phyloP scores from a whole-genome alignment of 2,888 invertebrate genomes.

The Pemphredon lugubris region DNA sequence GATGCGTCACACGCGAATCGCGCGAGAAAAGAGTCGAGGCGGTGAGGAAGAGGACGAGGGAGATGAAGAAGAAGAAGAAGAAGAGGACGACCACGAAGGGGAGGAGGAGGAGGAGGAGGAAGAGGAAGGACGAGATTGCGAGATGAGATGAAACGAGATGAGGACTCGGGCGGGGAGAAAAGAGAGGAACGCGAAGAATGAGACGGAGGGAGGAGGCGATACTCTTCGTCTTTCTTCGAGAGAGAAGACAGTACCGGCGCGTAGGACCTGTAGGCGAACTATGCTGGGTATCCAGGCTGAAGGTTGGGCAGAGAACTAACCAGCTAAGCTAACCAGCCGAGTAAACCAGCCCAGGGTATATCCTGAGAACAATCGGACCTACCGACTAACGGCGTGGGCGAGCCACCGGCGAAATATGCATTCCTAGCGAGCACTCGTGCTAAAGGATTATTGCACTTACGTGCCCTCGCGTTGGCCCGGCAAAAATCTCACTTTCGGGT shows the following conservation, averaged over 20 bases:
- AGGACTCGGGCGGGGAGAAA: constrained; percentile 28
- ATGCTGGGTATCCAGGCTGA: constrained; percentile 79
- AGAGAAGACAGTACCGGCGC: constrained; percentile 34
- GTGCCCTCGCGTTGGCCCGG: constrained; percentile 44
- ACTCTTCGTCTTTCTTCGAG: constrained; percentile 14
- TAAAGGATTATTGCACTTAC: constrained; percentile 64
- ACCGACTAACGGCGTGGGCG: constrained; percentile 76
- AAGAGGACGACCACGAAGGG: constrained; percentile 28
- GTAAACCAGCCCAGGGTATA: constrained; percentile 69
- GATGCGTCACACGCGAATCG: constrained; percentile 74
- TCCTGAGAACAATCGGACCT: constrained; percentile 80
- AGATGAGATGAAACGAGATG: constrained; percentile 53
- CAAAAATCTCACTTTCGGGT: constrained; percentile 40
- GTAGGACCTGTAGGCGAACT: constrained; percentile 78
- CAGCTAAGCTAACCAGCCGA: constrained; percentile 68
- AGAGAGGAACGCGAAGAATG: constrained; percentile 35
- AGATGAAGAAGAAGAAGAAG: constrained; percentile 18
- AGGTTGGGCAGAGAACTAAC: constrained; percentile 76
- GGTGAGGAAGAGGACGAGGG: constrained; percentile 7
- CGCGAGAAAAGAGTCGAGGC: constrained; percentile 57
- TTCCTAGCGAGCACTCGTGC: constrained; percentile 71
- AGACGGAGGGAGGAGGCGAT: constrained; percentile 27
- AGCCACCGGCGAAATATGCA: constrained; percentile 73
- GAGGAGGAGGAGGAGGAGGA: constrained; percentile 36
- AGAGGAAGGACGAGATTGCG: constrained; percentile 31